Base-by-base conservation (phyloP, 2,888 invertebrate genomes). In the Erebia aethiops region DNA sequence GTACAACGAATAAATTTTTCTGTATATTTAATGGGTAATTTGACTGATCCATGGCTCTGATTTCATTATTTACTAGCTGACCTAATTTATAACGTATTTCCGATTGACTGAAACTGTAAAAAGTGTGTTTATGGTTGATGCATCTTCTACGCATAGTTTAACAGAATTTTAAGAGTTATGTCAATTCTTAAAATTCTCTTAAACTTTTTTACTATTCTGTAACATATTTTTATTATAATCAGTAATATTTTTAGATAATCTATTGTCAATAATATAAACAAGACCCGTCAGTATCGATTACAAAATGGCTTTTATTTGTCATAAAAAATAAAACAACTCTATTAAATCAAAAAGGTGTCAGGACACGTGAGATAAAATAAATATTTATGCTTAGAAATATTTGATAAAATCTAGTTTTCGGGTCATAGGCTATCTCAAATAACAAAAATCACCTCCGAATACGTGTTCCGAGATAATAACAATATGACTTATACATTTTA, bases 371-470 rank as follows among this genome's bases (percentile, higher is more conserved):
- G 66, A 56, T 64, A 66, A 26, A 49, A 68, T 56, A 56, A 49
- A 65, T 49, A 41, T 60, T 65, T 18, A 57, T 7, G 58, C 46
- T 65, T 16, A 66, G 13, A 43, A 54, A 52, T 64, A 57, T 18
- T 13, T 52, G 56, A 71, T 51, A 69, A 69, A 65, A 65, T 64
- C 64, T 54, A 35, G 61, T 67, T 61, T 61, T 58, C 35, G 63
- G 67, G 72, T 72, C 70, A 72, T 35, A 68, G 64, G 70, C 16
- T 61, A 70, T 52, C 35, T 49, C 57, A 13, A 35, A 62, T 61
- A 61, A 41, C 26, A 66, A 66, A 66, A 62, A 66, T 66, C 71
- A 69, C 62, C 67, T 67, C 46, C 26, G 35, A 70, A 69, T 61
- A 18, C 56, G 16, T 62, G 57, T 67, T 64, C 9, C 9, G 7